Percentiles rank a stretch among this genome's conserved stretches.
Evolutionary conservation across 1,140 invertebrate genomes (phyloP).

Genomic region (Conus betulinus): DNA sequence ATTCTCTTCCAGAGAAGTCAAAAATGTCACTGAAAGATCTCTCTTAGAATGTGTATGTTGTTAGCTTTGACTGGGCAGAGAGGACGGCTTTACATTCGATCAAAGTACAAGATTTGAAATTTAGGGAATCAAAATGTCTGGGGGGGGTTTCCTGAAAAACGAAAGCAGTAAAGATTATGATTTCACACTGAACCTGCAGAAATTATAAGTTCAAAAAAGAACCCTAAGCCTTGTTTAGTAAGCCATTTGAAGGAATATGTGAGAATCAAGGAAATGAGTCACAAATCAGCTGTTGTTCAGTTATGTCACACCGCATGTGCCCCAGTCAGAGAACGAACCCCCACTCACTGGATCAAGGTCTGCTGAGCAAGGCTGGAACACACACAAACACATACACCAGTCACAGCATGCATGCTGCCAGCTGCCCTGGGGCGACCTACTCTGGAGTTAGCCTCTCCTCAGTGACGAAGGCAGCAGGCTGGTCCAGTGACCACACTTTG

Average conservation of each 20-base stretch:
- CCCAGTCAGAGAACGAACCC: neutral
- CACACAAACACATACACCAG: neutral
- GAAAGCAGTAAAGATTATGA: neutral
- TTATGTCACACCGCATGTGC: neutral
- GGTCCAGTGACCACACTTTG: neutral
- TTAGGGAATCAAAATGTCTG: neutral
- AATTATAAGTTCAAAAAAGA: neutral
- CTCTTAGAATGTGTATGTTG: neutral
- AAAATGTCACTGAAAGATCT: too few relatives aligned
- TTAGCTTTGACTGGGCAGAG: neutral
- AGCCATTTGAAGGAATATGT: too few relatives aligned
- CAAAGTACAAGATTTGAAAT: neutral
- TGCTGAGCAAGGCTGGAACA: neutral
- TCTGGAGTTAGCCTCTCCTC: neutral
- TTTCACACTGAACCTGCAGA: neutral
- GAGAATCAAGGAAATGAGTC: neutral
- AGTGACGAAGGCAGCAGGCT: neutral
- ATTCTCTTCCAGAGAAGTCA: too few relatives aligned
- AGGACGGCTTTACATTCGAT: neutral
- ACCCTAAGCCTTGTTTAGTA: neutral
- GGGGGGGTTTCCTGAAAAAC: neutral
- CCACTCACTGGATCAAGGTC: neutral
- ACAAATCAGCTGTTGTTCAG: neutral
- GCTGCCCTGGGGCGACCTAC: neutral
- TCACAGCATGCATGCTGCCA: neutral